phyloP scores from a whole-genome alignment of 2,113 vertebrate genomes.

The Phylloscopus trochilus region DNA sequence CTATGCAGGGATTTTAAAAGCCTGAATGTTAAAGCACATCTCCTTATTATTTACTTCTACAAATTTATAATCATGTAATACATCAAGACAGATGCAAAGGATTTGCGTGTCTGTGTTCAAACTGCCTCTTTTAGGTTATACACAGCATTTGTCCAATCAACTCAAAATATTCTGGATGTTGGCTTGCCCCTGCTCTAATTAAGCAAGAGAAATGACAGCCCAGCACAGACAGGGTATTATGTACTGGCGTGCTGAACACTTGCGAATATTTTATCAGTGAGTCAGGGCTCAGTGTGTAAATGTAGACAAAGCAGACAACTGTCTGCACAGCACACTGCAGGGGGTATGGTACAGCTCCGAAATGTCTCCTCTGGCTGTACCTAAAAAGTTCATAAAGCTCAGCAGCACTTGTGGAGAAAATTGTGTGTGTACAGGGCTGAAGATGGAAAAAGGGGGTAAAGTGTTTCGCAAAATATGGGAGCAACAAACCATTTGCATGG shows the following conservation, averaged over 20 bases:
- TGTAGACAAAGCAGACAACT: neutral
- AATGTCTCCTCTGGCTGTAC: neutral
- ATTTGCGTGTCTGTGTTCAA: neutral
- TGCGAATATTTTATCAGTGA: neutral
- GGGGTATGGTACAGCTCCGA: neutral
- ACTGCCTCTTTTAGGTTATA: neutral
- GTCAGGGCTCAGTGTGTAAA: neutral
- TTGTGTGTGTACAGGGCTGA: rapidly evolving
- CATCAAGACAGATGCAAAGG: neutral
- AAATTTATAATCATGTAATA: neutral
- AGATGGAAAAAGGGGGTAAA: neutral
- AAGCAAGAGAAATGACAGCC: neutral
- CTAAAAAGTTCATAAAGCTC: neutral
- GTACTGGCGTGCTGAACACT: neutral
- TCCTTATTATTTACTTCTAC: neutral
- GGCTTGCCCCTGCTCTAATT: neutral
- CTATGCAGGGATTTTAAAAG: neutral
- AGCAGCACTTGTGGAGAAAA: neutral
- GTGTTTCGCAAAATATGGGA: neutral
- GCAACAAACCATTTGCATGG: rapidly evolving
- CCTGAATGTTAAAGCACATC: neutral
- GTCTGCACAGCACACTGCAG: neutral
- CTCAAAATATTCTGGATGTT: neutral
- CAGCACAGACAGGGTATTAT: neutral
- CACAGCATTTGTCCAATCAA: neutral